Evolutionary conservation across 2,797 vertebrate species (phyloP).

Genomic region (Tokudaia muenninki): DNA sequence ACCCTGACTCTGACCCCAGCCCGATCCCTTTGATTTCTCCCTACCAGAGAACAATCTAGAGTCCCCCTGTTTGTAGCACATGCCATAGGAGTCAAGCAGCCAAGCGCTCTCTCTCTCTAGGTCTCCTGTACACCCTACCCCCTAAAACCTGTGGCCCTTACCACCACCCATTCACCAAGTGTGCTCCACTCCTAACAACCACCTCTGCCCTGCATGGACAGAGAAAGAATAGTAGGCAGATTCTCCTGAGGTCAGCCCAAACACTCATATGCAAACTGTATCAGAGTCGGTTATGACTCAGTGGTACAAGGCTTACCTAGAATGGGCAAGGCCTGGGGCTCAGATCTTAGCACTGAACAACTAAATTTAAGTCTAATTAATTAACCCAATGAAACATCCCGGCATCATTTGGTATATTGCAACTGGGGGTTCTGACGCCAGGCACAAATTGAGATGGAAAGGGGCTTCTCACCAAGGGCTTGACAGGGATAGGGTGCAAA

Average conservation of each 20-base stretch:
- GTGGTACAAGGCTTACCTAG: background rate
- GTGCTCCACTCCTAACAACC: background rate
- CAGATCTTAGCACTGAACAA: background rate
- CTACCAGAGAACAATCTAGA: too few relatives aligned
- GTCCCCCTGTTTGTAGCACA: background rate
- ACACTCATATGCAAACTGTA: background rate
- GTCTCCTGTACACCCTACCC: background rate
- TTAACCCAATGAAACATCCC: background rate
- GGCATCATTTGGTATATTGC: too few relatives aligned
- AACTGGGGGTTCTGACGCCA: background rate
- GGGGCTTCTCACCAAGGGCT: background rate
- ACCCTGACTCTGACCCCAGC: background rate
- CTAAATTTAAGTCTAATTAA: background rate
- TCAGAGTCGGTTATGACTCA: background rate
- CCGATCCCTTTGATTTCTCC: background rate
- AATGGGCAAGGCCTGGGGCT: background rate
- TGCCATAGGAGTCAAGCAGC: background rate
- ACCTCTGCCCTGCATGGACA: background rate
- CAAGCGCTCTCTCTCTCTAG: background rate
- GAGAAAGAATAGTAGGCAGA: background rate
- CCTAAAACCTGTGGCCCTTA: background rate
- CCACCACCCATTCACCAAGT: background rate
- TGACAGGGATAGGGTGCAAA: background rate
- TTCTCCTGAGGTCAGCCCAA: background rate
- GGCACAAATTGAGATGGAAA: accelerated